Evolutionary conservation across 2,888 invertebrate species (phyloP).

Genomic region (Phymatocera aterrima): DNA sequence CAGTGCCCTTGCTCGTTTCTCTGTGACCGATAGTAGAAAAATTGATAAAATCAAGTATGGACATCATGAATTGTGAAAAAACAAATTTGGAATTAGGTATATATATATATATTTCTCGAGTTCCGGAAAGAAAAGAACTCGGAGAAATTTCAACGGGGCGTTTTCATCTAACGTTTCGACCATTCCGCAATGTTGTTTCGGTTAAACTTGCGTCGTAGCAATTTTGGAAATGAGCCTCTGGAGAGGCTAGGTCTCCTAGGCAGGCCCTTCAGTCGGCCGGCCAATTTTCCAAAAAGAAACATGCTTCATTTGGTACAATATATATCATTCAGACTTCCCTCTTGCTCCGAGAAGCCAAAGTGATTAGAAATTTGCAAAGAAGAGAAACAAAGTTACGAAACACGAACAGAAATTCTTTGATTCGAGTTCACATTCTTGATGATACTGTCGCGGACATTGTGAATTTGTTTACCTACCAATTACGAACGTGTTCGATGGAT

Average conservation of each 20-base stretch:
- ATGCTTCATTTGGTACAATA: background rate
- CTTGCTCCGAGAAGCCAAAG: too few species aligned
- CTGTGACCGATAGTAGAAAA: too few species aligned
- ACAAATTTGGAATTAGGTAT: too few species aligned
- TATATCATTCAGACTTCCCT: background rate
- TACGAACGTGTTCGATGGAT: conserved; percentile 5
- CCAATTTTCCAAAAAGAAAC: conserved; percentile 17
- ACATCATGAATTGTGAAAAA: too few species aligned
- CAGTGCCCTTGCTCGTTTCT: too few species aligned
- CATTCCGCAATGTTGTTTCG: conserved; percentile 13
- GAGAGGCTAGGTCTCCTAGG: conserved; percentile 14
- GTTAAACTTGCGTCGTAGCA: conserved; percentile 29
- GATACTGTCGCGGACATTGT: background rate
- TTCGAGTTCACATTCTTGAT: background rate
- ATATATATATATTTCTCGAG: too few species aligned
- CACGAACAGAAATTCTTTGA: too few species aligned
- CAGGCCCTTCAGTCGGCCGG: conserved; percentile 18
- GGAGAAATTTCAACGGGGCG: too few species aligned
- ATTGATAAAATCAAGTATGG: too few species aligned
- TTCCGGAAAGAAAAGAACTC: too few species aligned
- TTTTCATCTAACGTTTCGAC: background rate
- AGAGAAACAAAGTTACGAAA: background rate
- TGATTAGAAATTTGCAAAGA: too few species aligned
- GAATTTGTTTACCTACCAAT: background rate
- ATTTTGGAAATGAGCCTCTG: conserved; percentile 27